Conservation (phyloP, 2,797 vertebrate genomes). For the Perodicticus potto region DNA sequence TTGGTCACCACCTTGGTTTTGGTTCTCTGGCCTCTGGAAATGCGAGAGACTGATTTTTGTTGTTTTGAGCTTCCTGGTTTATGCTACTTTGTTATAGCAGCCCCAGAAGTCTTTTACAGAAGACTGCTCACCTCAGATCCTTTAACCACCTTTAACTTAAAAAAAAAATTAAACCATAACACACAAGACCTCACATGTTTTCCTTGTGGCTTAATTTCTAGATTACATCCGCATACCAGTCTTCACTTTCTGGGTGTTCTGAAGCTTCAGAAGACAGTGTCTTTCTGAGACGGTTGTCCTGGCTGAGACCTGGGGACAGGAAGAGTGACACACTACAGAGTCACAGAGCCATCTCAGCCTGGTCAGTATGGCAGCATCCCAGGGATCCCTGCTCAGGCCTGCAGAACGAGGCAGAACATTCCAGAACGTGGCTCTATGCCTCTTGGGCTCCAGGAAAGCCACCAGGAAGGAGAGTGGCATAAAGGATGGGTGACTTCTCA, state of each 20-base stretch:
- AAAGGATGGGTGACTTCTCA: background rate
- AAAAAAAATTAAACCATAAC: background rate
- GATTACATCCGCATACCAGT: background rate
- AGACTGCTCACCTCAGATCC: background rate
- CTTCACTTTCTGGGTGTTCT: background rate
- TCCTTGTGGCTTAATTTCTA: background rate
- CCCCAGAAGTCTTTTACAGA: rapidly evolving
- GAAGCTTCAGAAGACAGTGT: background rate
- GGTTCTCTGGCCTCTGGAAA: background rate
- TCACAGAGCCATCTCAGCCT: background rate
- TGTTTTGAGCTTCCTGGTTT: background rate
- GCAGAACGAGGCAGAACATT: background rate
- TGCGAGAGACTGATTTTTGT: background rate
- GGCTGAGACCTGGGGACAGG: background rate
- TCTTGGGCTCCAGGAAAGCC: background rate
- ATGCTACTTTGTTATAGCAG: background rate
- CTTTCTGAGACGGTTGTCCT: background rate
- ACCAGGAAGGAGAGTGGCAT: background rate
- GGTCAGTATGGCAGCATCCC: rapidly evolving
- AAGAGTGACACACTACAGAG: background rate
- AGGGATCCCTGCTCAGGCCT: background rate
- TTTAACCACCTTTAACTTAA: background rate
- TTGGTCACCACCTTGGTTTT: background rate
- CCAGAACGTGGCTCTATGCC: background rate
- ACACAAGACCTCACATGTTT: background rate